Conservation (phyloP, 2,888 invertebrate species). For the Stegana nigrithorax region DNA sequence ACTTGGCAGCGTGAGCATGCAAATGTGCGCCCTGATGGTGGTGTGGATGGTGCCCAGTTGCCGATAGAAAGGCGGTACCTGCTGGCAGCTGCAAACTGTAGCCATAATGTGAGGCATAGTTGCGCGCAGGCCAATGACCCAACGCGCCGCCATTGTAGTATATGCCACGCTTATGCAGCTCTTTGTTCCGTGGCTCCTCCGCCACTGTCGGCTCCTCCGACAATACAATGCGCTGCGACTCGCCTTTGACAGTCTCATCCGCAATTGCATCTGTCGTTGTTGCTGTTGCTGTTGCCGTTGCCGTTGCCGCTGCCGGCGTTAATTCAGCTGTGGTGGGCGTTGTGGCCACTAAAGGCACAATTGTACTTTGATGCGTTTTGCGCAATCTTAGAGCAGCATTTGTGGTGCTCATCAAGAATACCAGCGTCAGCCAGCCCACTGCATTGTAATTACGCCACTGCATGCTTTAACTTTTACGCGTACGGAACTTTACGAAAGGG, state of each 20-base stretch:
- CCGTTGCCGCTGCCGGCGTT: no score
- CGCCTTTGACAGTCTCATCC: neutral
- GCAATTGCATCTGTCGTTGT: neutral
- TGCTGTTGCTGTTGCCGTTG: constrained; percentile 26
- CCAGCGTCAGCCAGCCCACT: constrained; percentile 1
- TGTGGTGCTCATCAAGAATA: constrained; percentile 21
- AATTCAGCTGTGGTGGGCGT: no score
- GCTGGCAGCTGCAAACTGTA: constrained; percentile 58
- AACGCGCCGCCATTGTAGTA: constrained; percentile 43
- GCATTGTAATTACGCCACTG: no score
- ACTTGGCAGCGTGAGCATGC: constrained; percentile 27
- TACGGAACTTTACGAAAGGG: no score
- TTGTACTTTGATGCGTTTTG: constrained; percentile 34
- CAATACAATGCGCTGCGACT: neutral
- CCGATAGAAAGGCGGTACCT: constrained; percentile 42
- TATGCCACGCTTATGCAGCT: constrained; percentile 58
- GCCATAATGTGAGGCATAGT: constrained; percentile 63
- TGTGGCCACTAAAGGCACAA: no score
- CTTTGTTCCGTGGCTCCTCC: constrained; percentile 31
- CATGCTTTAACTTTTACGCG: no score
- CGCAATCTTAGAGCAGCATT: constrained; percentile 5
- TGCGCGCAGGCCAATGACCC: constrained; percentile 55
- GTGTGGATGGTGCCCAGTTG: constrained; percentile 30
- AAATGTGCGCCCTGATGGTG: neutral
- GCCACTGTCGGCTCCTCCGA: neutral